Evolutionary conservation across 2,113 vertebrate species (phyloP), one percentile per base, ranked within the genome.

Genomic region (Orientallactaga bullata): DNA sequence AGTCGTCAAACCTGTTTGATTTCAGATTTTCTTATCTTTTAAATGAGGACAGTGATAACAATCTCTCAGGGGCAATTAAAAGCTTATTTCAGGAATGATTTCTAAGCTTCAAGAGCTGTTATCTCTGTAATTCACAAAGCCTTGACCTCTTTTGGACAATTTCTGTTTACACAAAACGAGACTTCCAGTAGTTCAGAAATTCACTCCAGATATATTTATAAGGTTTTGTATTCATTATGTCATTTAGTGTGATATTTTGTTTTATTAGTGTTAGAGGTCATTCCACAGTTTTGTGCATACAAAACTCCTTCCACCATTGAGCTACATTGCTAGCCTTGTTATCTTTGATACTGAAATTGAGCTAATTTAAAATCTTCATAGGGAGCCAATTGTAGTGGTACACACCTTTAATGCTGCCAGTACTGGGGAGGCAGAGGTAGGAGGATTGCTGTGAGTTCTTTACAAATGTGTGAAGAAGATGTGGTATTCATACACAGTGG

Each of bases 11-110:
- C 68, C n/a, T 89, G 20, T 83, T 88, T 95, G 42, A 84, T 93
- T 94, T 84, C 65, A 92, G 32, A 60, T 90, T 89, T 88, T 42
- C 39, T 86, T 84, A 47, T 76, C 65, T 95, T 89, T 79, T 76
- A 91, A 89, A 85, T 73, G 63, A 76, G 32, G 17, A 61, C 26
- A 68, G 37, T 47, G 30, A 85, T 73, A 69, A 10, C 60, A 60
- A 4, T 80, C 10, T 93, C 35, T 4, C 26, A 88, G 80, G 21
- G 37, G 28, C 60, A 89, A 84, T 47, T 65, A 47, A 82, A 95
- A 88, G 69, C 35, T 87, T 90, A 55, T 68, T 89, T 95, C 16
- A 79, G 78, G 28, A 85, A 18, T 32, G 15, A 83, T 4, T 91
- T 16, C 69, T 63, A 32, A 2, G 2, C 69, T 88, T 83, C 61